Conservation (phyloP, 2,113 vertebrate genomes). For the Oxyura jamaicensis region DNA sequence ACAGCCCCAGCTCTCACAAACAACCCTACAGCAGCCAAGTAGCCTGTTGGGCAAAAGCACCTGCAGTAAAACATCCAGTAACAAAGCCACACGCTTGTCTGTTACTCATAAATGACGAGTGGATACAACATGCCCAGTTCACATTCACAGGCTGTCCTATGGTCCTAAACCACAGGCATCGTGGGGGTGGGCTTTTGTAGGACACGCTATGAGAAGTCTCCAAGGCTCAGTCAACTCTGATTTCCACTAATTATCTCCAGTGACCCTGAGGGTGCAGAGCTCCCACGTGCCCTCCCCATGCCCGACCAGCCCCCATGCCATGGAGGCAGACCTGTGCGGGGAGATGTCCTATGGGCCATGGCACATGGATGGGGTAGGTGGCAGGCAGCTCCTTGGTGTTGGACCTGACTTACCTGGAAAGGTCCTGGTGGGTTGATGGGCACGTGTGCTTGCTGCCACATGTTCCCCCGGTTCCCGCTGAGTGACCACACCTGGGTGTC, state of each 20-base stretch:
- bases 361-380: rapidly evolving
- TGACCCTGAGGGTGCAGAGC: background rate
- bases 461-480: conserved; percentile 87
- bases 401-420: conserved; percentile 87
- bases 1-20: background rate
- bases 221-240: background rate
- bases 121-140: background rate
- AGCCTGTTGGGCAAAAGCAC: background rate
- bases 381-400: background rate
- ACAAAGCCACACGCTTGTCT: background rate
- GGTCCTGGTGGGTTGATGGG: conserved; percentile 91
- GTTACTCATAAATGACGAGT: rapidly evolving
- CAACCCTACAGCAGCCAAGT: background rate
- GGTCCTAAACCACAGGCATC: background rate
- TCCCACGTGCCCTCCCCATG: background rate
- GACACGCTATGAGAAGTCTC: background rate
- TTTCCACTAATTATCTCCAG: background rate
- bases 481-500: conserved; percentile 89
- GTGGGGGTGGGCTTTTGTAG: background rate
- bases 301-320: background rate
- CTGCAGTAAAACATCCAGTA: background rate
- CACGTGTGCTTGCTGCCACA: conserved; percentile 90
- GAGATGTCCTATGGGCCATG: background rate
- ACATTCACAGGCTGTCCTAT: background rate
- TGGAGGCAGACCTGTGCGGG: background rate